These are phyloP conservation scores for Xyrauchen texanus DNA, from an alignment of 2,113 vertebrate genomes.

Conservation along the genomic window DNA sequence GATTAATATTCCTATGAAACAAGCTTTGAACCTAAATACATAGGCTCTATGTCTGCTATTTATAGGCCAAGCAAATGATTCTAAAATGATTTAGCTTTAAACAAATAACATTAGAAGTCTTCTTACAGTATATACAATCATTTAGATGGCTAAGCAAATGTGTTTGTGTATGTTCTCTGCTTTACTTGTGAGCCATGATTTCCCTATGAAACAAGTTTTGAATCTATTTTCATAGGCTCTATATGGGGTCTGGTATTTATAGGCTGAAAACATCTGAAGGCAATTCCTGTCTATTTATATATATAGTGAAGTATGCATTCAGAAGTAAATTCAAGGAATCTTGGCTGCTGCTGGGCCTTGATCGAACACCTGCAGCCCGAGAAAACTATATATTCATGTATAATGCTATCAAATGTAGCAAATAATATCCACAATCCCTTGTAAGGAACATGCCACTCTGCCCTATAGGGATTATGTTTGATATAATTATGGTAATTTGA, in stretches of 20 bases:
- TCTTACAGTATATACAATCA: too few species aligned
- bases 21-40: too few species aligned
- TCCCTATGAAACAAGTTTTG: not conserved
- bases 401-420: slow-evolving; percentile 9
- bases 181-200: too few species aligned
- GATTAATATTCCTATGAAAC: not conserved
- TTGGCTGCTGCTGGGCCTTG: not conserved
- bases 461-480: slow-evolving; percentile 1
- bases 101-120: too few species aligned
- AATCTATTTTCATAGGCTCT: not conserved
- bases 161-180: too few species aligned
- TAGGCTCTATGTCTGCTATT: too few species aligned
- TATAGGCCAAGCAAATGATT: too few species aligned
- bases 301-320: not conserved
- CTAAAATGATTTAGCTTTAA: too few species aligned
- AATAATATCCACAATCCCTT: slow-evolving; percentile 9
- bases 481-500: not conserved
- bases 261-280: not conserved
- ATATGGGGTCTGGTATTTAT: not conserved
- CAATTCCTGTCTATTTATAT: slow-evolving; percentile 20
- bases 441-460: slow-evolving; percentile 21
- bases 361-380: not conserved
- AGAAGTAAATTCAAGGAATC: slow-evolving; percentile 2
- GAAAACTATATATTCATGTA: slow-evolving; percentile 17
- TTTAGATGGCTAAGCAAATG: too few species aligned